Evolutionary conservation across 2,888 invertebrate genomes (phyloP).

Genomic region (Trisateles emortualis): DNA sequence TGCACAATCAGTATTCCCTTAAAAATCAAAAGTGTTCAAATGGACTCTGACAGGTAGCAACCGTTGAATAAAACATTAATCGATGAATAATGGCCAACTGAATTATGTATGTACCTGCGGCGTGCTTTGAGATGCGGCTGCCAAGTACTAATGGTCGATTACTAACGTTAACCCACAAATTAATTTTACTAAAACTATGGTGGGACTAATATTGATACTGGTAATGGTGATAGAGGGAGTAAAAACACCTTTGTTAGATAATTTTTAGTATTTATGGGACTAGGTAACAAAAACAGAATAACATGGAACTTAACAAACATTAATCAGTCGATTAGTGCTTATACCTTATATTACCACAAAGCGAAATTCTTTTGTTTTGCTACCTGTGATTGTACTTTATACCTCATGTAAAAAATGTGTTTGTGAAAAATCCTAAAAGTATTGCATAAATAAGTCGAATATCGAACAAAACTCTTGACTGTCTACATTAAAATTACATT

Average conservation of each 20-base stretch:
- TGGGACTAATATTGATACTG: slow-evolving; percentile 16
- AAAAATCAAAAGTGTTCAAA: slow-evolving; percentile 37
- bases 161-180: slow-evolving; percentile 41
- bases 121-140: slow-evolving; percentile 31
- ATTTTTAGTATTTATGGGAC: no score
- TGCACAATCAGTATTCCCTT: slow-evolving; percentile 23
- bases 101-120: slow-evolving; percentile 59
- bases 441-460: no score
- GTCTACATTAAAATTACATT: no score
- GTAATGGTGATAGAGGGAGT: slow-evolving; percentile 22
- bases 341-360: no score
- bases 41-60: slow-evolving; percentile 38
- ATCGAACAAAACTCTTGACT: no score
- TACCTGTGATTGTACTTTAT: no score
- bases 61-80: slow-evolving; percentile 57
- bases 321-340: no score
- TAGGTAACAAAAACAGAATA: no score
- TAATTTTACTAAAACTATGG: slow-evolving; percentile 32
- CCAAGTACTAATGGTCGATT: slow-evolving; percentile 40
- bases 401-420: no score
- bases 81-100: slow-evolving; percentile 57
- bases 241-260: neutral
- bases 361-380: no score
- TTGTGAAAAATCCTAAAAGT: no score
- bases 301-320: no score